These are phyloP conservation scores for Pseudolaguvia tuberculata DNA, from an alignment of 2,113 vertebrate genomes.

Conservation along the genomic window DNA sequence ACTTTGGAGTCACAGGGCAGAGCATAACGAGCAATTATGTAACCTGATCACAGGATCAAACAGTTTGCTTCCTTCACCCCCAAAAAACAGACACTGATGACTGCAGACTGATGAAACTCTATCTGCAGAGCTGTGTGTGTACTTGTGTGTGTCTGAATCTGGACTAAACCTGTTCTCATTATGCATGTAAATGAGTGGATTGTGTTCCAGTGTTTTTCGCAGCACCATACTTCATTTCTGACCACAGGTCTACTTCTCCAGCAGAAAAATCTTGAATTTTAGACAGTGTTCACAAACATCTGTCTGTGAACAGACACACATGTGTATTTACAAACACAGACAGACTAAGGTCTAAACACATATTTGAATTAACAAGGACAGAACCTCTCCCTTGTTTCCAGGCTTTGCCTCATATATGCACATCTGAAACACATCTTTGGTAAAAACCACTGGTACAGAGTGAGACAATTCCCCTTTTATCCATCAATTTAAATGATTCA, in stretches of 20 bases:
- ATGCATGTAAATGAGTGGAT: constrained; percentile 51
- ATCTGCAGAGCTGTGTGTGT: constrained; percentile 17
- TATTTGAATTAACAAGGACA: constrained; percentile 6
- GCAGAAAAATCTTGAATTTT: constrained; percentile 47
- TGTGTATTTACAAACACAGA: constrained; percentile 27
- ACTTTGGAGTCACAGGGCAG: constrained; percentile 19
- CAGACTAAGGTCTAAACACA: constrained; percentile 1
- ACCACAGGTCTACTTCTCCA: constrained; percentile 54
- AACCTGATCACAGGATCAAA: constrained; percentile 29
- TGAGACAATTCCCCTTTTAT: background rate
- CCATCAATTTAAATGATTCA: background rate
- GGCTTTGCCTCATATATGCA: background rate
- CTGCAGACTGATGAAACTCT: constrained; percentile 38
- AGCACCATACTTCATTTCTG: constrained; percentile 58
- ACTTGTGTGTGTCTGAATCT: constrained; percentile 17
- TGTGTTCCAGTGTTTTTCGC: constrained; percentile 62
- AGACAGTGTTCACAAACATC: constrained; percentile 50
- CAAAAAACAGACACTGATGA: constrained; percentile 20
- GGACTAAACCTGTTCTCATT: constrained; percentile 45
- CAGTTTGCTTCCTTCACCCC: constrained; percentile 18
- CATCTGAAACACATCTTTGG: constrained; percentile 25
- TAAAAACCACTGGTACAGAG: background rate
- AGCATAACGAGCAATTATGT: constrained; percentile 30
- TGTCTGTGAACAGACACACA: background rate
- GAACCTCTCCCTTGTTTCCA: background rate